Evolutionary conservation across 2,797 vertebrate genomes (phyloP).

Genomic region (Pseudochirops corinnae): DNA sequence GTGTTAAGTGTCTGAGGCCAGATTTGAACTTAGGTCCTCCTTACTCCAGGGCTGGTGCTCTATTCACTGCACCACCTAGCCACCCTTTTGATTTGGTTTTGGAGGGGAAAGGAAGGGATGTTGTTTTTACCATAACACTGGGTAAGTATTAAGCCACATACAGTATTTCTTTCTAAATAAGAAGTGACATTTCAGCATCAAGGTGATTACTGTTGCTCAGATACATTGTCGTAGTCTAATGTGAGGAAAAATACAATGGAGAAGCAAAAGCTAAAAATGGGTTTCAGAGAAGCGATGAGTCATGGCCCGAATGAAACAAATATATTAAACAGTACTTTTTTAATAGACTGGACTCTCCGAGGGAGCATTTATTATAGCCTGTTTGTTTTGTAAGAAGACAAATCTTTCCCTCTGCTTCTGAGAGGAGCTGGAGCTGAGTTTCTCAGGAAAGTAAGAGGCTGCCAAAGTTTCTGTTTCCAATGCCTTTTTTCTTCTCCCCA

Average conservation of each 20-base stretch:
- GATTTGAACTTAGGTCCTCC: too few species aligned
- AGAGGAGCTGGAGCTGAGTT: background rate
- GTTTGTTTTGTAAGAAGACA: background rate
- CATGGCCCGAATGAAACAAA: slow-evolving; percentile 71
- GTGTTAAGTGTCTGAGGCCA: too few species aligned
- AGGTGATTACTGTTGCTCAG: slow-evolving; percentile 37
- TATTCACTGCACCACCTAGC: too few species aligned
- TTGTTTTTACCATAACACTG: slow-evolving; percentile 38
- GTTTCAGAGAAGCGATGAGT: slow-evolving; percentile 74
- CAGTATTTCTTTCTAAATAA: background rate
- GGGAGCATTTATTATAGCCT: background rate
- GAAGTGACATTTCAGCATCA: slow-evolving; percentile 53
- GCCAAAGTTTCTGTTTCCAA: background rate
- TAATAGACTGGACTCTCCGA: slow-evolving; percentile 15
- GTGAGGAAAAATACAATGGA: slow-evolving; percentile 76
- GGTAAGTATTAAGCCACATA: slow-evolving; percentile 28
- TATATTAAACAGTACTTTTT: slow-evolving; percentile 67
- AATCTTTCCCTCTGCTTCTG: background rate
- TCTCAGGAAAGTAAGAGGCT: background rate
- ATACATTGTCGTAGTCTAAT: slow-evolving; percentile 52
- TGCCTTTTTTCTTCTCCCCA: slow-evolving; percentile 13
- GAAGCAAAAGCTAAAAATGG: slow-evolving; percentile 75
- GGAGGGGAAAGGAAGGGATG: background rate
- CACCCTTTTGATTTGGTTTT: background rate
- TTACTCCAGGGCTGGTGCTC: too few species aligned